Evolutionary conservation across 2,113 vertebrate genomes (phyloP), one percentile per base, ranked within the genome.

Genomic region (Regulus satrapa): DNA sequence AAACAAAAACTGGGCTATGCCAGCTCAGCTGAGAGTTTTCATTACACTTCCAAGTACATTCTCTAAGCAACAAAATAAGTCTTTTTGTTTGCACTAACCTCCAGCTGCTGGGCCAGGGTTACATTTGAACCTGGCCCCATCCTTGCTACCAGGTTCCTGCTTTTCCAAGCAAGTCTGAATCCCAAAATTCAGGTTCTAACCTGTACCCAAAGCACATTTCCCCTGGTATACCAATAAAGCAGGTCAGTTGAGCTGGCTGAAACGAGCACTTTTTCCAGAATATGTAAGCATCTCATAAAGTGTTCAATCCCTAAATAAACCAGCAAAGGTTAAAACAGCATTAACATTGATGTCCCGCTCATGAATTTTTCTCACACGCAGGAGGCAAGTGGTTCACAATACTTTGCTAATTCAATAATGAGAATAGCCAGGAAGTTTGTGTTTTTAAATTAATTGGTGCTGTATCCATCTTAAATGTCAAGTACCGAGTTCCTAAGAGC

Each of bases 401-500:
- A 78, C 91, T 93, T 28, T 89, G 54, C 88, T 95, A 95, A 91
- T 97, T 95, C 91, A 96, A 68, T 97, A 95, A 95, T 73, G 48
- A 77, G 45, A 93, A 93, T 56, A 94, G 48, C 55, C 80, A 58
- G 38, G 61, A 96, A 96, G 85, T n/a, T 55, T 74, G 82, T 89
- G 77, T 82, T 63, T 91, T 95, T 79, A 58, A 85, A 86, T 67
- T 93, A 95, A 96, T 93, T 71, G 58, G 23, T 61, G 74, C 48
- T 63, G 34, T 64, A 87, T 91, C 91, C 36, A 94, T 86, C 41
- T 92, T 76, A 93, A 85, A 85, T 95, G 73, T 67, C 84, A 95
- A 80, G 80, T 45, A 86, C 64, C 9, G 32, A 55, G 76, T 21
- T 94, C 73, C 49, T 45, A 77, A 75, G 91, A 82, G 43, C 67